These are phyloP conservation scores for Lasioglossum lativentre DNA, from an alignment of 2,888 invertebrate genomes.

Conservation along the genomic window DNA sequence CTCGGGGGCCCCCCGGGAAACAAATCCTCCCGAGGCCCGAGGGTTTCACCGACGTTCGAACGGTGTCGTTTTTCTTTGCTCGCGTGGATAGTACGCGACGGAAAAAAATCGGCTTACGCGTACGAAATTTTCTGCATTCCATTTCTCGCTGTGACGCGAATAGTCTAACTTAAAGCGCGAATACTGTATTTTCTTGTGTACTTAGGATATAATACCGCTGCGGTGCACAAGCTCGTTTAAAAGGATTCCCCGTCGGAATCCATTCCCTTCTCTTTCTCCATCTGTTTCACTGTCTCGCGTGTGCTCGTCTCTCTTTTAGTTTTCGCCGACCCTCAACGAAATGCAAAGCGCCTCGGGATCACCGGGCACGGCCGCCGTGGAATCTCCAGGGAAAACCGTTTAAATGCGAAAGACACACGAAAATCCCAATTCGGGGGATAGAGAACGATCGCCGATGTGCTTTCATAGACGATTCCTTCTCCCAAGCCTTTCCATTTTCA, in stretches of 20 bases:
- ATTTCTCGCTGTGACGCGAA: conserved; percentile 38
- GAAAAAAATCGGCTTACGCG: conserved; percentile 11
- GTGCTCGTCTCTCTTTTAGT: neutral
- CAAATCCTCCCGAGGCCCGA: conserved; percentile 11
- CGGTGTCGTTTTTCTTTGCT: conserved; percentile 33
- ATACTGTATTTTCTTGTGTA: conserved; percentile 66
- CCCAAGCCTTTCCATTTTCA: neutral
- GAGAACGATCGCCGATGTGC: conserved; percentile 1
- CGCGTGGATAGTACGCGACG: conserved; percentile 37
- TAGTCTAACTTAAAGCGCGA: conserved; percentile 63
- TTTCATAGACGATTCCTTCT: neutral
- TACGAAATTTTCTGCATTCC: conserved; percentile 34
- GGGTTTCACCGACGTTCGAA: conserved; percentile 33
- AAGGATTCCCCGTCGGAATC: conserved; percentile 55
- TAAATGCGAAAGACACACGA: neutral
- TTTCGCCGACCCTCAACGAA: neutral
- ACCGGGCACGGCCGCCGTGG: neutral
- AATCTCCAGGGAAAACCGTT: neutral
- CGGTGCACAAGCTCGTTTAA: conserved; percentile 64
- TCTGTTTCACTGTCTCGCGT: neutral
- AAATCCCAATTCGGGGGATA: neutral
- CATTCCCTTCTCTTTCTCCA: conserved; percentile 18
- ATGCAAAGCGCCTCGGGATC: neutral
- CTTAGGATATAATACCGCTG: conserved; percentile 64
- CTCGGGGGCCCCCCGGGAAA: conserved; percentile 14